Base-by-base conservation (phyloP, 2,888 invertebrate species). In the Callyntrura guangdongensis region DNA sequence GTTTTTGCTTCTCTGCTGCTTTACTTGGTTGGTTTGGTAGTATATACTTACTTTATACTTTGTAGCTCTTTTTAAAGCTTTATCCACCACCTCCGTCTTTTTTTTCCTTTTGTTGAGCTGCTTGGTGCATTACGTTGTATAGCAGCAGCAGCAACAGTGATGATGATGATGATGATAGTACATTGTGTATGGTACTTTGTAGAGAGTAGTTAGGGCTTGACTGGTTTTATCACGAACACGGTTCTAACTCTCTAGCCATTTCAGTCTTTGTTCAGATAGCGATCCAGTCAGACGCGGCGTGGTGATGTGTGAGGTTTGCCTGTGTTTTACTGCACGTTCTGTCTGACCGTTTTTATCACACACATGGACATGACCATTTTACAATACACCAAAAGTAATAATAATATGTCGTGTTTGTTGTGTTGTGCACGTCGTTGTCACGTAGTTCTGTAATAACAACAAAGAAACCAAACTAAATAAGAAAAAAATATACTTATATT, bases 261-360 rank as follows among this genome's bases (percentile, higher is more conserved):
- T 88, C 88, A 88, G 88, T 88, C 88, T 88, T 88, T 88, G 88
- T 88, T 88, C 88, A 88, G 88, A 69, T 82, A 88, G 72, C 72
- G 82, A 82, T 87, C 88, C 88, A 82, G 88, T 59, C 69, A 82
- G 82, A 88, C 88, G 82, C 88, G 69, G 61, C 88, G 72, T 81
- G 69, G 22, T 83, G 61, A 22, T 59, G 49, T 82, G 47, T 11
- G 27, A 1, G 59, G 64, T 81, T 81, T 22, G 22, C 36, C 11
- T 56, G 27, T 81, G 20, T 81, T 81, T 81, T 27, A 36, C 59
- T 27, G 56, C 79, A 56, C 56, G 53, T 79, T 72, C 27, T 14
- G n/a, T 72, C 6, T 49, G 77, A 25, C n/a, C 59, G 22, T 53
- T 56, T 79, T 56, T 81, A 36, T 27, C 36, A 59, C 9, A 25